Conservation (phyloP, 2,113 vertebrate genomes). For the Telmatochromis brachygnathus region DNA sequence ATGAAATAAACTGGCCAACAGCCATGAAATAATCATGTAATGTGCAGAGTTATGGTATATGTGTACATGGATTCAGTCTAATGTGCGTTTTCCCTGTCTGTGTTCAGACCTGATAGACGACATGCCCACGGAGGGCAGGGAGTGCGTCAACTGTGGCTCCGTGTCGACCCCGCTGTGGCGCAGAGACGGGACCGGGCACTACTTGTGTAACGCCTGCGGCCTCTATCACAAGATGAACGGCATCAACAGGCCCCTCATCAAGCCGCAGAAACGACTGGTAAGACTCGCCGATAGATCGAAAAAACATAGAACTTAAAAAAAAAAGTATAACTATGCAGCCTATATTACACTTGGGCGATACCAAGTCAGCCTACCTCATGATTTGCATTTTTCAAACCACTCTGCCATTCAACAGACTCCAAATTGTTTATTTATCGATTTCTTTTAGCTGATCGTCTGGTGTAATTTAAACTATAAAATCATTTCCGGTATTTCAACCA, state of each 20-base stretch:
- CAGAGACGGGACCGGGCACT: conserved; percentile 92
- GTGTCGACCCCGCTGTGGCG: conserved; percentile 97
- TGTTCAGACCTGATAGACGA: conserved; percentile 85
- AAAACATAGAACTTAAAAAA: neutral
- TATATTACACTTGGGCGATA: neutral
- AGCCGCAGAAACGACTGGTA: conserved; percentile 94
- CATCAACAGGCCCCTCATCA: conserved; percentile 91
- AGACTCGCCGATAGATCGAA: conserved; percentile 20
- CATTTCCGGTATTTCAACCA: neutral
- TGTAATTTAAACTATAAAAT: neutral
- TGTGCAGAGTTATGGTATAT: neutral
- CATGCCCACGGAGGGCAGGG: conserved; percentile 80
- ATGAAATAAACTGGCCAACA: neutral
- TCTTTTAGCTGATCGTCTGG: neutral
- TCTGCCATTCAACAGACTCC: neutral
- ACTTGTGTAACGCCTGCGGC: conserved; percentile 95
- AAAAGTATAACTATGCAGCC: neutral
- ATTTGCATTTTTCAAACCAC: neutral
- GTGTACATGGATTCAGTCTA: neutral
- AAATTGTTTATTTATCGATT: neutral
- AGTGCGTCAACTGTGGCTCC: conserved; percentile 96
- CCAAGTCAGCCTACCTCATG: neutral
- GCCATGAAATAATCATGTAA: neutral
- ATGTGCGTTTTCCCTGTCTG: neutral
- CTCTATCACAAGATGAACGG: conserved; percentile 99